phyloP scores from a whole-genome alignment of 2,797 vertebrate species.

The Labeo calbasu region DNA sequence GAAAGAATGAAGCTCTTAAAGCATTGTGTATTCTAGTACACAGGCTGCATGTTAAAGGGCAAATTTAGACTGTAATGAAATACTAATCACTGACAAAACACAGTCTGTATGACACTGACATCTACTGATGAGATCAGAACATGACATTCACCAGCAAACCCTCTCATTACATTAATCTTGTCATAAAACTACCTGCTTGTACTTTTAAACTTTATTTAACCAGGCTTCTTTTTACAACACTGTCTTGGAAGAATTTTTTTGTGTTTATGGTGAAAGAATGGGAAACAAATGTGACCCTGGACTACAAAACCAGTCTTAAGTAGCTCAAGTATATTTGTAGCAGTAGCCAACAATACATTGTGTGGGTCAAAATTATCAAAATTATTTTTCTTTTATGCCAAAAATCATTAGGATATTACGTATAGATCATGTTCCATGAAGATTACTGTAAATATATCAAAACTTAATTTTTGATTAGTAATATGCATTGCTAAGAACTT shows the following conservation, averaged over 20 bases:
- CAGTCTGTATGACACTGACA: slow-evolving; percentile 46
- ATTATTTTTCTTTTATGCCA: too few relatives aligned
- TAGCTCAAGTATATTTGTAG: too few relatives aligned
- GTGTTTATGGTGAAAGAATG: not conserved
- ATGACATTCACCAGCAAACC: not conserved
- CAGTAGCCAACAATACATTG: too few relatives aligned
- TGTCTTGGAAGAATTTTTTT: too few relatives aligned
- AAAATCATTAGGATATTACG: too few relatives aligned
- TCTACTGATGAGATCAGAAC: slow-evolving; percentile 27
- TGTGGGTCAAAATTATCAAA: too few relatives aligned
- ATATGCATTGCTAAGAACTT: too few relatives aligned
- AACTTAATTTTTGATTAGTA: too few relatives aligned
- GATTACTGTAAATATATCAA: too few relatives aligned
- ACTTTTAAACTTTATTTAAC: not conserved
- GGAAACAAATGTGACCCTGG: not conserved
- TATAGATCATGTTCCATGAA: too few relatives aligned
- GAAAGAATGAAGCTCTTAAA: not conserved
- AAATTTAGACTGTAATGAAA: too few relatives aligned
- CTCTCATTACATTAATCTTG: not conserved
- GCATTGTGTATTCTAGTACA: not conserved
- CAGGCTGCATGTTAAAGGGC: not conserved
- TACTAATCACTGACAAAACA: not conserved
- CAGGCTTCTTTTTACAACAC: not conserved
- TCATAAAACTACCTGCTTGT: not conserved
- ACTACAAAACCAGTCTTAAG: too few relatives aligned